These are phyloP conservation scores for Acanthosepion pharaonis DNA, from an alignment of 2,888 invertebrate species.

Conservation along the genomic window DNA sequence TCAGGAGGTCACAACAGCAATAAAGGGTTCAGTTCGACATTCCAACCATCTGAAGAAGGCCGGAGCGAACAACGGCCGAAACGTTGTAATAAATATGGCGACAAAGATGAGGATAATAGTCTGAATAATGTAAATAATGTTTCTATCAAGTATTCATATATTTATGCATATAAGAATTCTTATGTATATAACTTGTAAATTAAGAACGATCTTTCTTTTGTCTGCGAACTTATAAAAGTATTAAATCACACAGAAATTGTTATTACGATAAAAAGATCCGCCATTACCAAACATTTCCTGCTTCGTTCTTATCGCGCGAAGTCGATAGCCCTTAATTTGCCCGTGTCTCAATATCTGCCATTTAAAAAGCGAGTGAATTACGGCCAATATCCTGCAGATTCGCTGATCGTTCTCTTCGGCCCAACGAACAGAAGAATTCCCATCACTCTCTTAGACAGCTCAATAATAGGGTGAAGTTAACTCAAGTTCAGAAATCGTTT, in stretches of 20 bases:
- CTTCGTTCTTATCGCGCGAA: not conserved
- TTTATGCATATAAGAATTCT: too few species aligned
- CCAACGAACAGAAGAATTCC: not conserved
- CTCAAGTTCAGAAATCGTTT: not conserved
- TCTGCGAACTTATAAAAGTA: not conserved
- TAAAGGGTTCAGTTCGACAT: too few species aligned
- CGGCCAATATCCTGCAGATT: not conserved
- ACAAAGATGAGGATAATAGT: too few species aligned
- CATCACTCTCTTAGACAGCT: not conserved
- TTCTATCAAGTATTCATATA: too few species aligned
- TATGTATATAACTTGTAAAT: not conserved
- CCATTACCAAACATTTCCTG: not conserved
- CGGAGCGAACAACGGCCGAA: too few species aligned
- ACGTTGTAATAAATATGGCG: too few species aligned
- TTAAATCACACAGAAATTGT: not conserved
- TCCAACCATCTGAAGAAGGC: too few species aligned
- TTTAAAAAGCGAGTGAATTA: conserved; percentile 6
- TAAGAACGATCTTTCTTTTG: not conserved
- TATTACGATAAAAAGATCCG: not conserved
- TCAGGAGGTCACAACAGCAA: too few species aligned
- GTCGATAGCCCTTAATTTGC: not conserved
- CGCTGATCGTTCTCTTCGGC: not conserved
- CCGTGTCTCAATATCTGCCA: not conserved
- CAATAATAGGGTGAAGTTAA: not conserved
- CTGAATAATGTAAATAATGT: too few species aligned